Percentiles rank a stretch among this genome's conserved stretches.
Conservation (phyloP, 2,888 invertebrate genomes). For the Ophion costatus region DNA sequence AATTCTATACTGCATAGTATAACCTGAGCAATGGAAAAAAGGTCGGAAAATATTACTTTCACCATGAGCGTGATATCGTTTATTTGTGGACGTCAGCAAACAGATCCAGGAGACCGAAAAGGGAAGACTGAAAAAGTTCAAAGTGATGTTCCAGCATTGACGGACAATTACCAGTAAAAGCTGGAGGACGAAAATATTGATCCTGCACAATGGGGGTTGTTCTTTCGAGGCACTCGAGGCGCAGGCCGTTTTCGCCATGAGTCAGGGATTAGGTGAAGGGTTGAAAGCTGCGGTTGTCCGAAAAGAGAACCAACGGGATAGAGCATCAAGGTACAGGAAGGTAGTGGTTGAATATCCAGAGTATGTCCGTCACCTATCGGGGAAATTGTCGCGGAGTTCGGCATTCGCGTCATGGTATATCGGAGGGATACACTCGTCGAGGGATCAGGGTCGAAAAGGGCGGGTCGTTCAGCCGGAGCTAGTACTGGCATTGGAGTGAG, state of each 20-base stretch:
- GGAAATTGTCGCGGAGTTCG: no score
- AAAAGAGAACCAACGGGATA: neutral
- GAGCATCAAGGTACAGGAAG: neutral
- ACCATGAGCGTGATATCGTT: no score
- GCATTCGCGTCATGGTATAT: neutral
- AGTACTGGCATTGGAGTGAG: constrained; percentile 65
- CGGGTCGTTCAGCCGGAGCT: constrained; percentile 67
- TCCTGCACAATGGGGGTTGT: neutral
- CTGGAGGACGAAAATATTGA: neutral
- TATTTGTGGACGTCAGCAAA: no score
- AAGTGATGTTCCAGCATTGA: neutral
- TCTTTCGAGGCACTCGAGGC: neutral
- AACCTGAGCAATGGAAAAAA: no score
- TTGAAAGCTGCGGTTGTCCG: neutral
- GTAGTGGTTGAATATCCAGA: neutral
- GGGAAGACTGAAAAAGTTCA: neutral
- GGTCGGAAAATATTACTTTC: no score
- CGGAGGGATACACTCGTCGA: neutral
- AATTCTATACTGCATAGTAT: no score
- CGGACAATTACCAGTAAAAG: neutral
- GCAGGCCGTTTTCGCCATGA: neutral
- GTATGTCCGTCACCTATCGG: no score
- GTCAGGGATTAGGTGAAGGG: neutral
- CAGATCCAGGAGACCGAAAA: neutral
- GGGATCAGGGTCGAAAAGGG: constrained; percentile 42